These are phyloP conservation scores for Pampusana beccarii DNA, from an alignment of 2,113 vertebrate species.

Conservation along the genomic window DNA sequence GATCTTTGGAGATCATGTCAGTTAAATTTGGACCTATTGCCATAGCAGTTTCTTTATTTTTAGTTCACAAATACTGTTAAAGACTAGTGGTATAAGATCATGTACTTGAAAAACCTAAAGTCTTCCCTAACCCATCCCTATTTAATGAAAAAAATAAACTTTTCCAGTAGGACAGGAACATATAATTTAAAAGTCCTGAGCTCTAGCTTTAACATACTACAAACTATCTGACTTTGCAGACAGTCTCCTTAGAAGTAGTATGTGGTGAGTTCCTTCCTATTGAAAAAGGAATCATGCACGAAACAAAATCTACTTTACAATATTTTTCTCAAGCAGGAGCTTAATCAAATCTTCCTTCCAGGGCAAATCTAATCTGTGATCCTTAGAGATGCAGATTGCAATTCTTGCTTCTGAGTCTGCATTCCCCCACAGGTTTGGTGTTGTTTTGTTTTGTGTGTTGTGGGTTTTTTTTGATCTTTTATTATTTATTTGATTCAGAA, in stretches of 20 bases:
- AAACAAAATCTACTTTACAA: neutral
- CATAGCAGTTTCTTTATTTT: neutral
- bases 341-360: neutral
- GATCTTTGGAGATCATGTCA: neutral
- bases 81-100: neutral
- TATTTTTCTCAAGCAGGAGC: neutral
- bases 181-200: neutral
- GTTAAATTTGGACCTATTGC: neutral
- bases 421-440: neutral
- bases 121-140: neutral
- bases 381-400: neutral
- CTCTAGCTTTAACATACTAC: neutral
- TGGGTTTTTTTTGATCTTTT: neutral
- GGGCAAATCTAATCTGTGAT: neutral
- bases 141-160: neutral
- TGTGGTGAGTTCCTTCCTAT: neutral
- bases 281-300: neutral
- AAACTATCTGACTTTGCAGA: neutral
- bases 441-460: neutral
- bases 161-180: neutral
- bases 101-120: neutral
- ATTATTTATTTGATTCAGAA: neutral
- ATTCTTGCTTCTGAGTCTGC: neutral
- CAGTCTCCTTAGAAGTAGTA: neutral
- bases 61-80: slow-evolving; percentile 7